Conservation (phyloP, 2,888 invertebrate species). For the Drosophila tripunctata region DNA sequence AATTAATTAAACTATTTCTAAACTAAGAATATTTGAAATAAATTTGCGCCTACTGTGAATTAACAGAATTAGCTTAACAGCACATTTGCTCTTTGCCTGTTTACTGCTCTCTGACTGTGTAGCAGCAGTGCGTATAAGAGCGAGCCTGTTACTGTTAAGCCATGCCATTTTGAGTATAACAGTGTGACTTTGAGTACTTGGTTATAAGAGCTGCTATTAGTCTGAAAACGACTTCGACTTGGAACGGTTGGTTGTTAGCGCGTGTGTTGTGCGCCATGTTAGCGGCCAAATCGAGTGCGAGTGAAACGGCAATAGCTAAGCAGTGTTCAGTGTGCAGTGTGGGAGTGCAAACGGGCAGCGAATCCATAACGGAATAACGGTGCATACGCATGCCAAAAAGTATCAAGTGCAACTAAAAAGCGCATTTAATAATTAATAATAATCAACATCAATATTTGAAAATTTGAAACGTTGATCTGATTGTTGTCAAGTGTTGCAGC, state of each 20-base stretch:
- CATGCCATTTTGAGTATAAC: conserved; percentile 44
- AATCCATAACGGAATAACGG: conserved; percentile 57
- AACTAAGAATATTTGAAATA: not conserved
- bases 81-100: conserved; percentile 13
- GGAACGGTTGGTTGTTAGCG: conserved; percentile 42
- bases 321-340: conserved; percentile 39
- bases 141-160: conserved; percentile 6
- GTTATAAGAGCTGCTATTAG: conserved; percentile 48
- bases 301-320: conserved; percentile 50
- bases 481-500: conserved; percentile 45
- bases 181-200: not conserved
- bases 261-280: conserved; percentile 28
- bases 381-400: conserved; percentile 55
- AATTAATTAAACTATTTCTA: not conserved
- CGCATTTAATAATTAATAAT: conserved; percentile 20
- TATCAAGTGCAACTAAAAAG: conserved; percentile 41
- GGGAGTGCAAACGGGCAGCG: conserved; percentile 46
- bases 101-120: conserved; percentile 3
- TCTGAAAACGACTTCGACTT: conserved; percentile 56
- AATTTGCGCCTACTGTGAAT: not conserved
- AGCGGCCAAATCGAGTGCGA: conserved; percentile 52
- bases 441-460: no score
- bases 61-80: not conserved
- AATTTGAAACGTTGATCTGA: no score
- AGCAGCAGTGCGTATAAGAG: conserved; percentile 17